Percentiles rank a stretch among this genome's conserved stretches.
phyloP scores from a whole-genome alignment of 1,140 invertebrate species.

The Pogonus chalceus region DNA sequence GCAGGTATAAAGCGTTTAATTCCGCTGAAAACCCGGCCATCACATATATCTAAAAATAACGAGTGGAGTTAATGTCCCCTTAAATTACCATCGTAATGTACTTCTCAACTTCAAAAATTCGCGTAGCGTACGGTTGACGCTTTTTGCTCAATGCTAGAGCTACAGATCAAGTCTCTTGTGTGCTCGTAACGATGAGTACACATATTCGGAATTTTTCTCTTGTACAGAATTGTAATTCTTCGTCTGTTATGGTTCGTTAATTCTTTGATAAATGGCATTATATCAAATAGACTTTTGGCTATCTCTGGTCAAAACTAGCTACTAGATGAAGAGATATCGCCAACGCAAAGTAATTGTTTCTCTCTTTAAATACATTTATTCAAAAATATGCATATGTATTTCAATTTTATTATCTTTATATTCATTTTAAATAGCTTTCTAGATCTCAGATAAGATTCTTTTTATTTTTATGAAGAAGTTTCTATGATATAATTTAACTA shows the following conservation, averaged over 20 bases:
- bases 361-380: no score
- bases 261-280: background rate
- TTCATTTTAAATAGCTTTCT: background rate
- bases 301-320: background rate
- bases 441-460: background rate
- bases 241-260: background rate
- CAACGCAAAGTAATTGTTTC: no score
- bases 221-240: background rate
- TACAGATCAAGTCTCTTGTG: background rate
- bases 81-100: background rate
- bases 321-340: background rate
- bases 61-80: background rate
- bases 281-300: background rate
- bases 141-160: background rate
- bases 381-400: no score
- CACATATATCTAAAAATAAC: background rate
- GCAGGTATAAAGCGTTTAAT: background rate
- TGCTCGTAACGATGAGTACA: background rate
- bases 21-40: background rate
- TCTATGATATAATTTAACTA: no score
- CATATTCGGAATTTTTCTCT: background rate
- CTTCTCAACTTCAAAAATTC: background rate
- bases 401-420: background rate
- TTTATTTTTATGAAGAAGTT: background rate
- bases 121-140: background rate